Evolutionary conservation across 2,888 invertebrate genomes (phyloP).

Genomic region (Criorhina ranunculi): DNA sequence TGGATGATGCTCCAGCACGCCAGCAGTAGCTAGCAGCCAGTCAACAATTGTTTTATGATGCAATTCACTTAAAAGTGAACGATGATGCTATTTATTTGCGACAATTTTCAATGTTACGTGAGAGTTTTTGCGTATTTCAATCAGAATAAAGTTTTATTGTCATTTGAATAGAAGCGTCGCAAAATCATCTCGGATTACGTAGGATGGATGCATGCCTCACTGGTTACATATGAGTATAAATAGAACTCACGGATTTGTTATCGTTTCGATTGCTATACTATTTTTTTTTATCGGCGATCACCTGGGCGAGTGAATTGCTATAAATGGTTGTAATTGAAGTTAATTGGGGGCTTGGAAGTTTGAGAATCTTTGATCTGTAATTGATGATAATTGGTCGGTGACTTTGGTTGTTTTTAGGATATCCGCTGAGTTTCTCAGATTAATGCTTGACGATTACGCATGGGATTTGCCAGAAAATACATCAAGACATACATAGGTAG

Average conservation of each 20-base stretch:
- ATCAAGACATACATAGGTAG: not conserved
- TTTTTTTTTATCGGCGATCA: not conserved
- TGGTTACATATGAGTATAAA: constrained; percentile 3
- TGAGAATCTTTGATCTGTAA: not conserved
- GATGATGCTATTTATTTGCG: constrained; percentile 53
- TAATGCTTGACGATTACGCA: not conserved
- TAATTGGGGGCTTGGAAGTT: constrained; percentile 13
- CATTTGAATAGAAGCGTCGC: constrained; percentile 28
- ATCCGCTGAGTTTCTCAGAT: not conserved
- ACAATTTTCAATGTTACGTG: constrained; percentile 68
- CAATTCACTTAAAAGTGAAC: constrained; percentile 27
- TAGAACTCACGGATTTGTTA: constrained; percentile 1
- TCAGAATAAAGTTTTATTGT: constrained; percentile 20
- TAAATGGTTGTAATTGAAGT: constrained; percentile 21
- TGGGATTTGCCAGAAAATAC: constrained; percentile 4
- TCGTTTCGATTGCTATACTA: constrained; percentile 1
- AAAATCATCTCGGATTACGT: not conserved
- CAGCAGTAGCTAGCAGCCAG: not conserved
- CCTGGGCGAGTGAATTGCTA: constrained; percentile 1
- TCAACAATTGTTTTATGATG: constrained; percentile 24
- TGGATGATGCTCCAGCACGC: no score
- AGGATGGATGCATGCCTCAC: not conserved
- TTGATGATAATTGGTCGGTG: not conserved
- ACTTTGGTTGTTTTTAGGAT: not conserved
- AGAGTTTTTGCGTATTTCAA: constrained; percentile 34